Evolutionary conservation across 1,140 invertebrate genomes (phyloP).

Genomic region (Bombus waltoni): DNA sequence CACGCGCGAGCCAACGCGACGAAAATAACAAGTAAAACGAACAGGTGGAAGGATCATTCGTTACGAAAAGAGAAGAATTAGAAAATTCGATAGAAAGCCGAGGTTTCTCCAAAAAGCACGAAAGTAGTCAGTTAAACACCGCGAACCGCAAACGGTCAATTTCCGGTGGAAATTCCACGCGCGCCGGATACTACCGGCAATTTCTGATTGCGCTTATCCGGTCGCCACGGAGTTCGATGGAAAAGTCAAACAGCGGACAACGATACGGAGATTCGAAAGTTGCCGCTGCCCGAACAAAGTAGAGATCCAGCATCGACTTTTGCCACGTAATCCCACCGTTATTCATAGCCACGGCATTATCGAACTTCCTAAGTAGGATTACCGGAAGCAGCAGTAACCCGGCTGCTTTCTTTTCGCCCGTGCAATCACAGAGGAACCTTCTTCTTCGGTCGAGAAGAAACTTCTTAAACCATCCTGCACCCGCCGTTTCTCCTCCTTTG

Average conservation of each 20-base stretch:
- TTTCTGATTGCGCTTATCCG: background rate
- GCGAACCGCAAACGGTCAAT: background rate
- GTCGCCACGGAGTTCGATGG: background rate
- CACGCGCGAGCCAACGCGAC: too few species aligned
- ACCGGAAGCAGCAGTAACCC: constrained; percentile 57
- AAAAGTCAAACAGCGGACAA: constrained; percentile 50
- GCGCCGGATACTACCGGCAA: too few species aligned
- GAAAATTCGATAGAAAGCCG: background rate
- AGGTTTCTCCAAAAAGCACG: background rate
- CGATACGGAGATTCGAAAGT: constrained; percentile 59
- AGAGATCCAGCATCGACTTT: constrained; percentile 60
- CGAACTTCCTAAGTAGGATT: constrained; percentile 68
- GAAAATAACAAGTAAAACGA: too few species aligned
- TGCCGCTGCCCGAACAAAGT: constrained; percentile 33
- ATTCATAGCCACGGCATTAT: constrained; percentile 67
- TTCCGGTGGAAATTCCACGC: background rate
- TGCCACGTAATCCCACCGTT: constrained; percentile 65
- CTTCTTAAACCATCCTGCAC: constrained; percentile 61
- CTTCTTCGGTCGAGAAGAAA: constrained; percentile 56
- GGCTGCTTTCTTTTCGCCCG: constrained; percentile 4
- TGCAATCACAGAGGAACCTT: constrained; percentile 55
- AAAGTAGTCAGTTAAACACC: background rate
- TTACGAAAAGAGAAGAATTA: background rate
- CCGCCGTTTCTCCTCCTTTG: constrained; percentile 15
- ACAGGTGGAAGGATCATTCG: too few species aligned